Base-by-base conservation (phyloP, 2,797 vertebrate genomes). In the Melanotaenia pygmaea region DNA sequence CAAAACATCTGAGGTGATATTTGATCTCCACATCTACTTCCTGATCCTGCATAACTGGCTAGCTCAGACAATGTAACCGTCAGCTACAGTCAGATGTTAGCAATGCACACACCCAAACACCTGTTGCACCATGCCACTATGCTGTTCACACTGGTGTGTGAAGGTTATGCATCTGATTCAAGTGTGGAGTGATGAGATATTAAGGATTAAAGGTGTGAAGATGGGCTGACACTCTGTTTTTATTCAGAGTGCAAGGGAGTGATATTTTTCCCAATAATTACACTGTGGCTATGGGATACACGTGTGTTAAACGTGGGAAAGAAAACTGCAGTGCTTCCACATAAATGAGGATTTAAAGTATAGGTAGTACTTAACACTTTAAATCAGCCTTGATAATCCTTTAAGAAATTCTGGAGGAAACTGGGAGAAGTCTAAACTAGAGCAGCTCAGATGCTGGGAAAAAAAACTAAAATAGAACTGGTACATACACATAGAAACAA, bases 401-500 rank as follows among this genome's bases (percentile, higher is more conserved):
- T 70, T 38, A 78, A 81, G 62, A 82, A 76, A 80, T 24, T 56
- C 47, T 1, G 57, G 14, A 54, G 68, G 51, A 53, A 68, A 40
- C 13, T 16, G 26, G 74, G 70, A 70, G 64, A 74, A 53, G 54
- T 53, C 73, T 80, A 67, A 73, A 80, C 30, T 57, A 62, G 77
- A 74, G 68, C 59, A 67, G 64, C 79, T 80, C 82, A 73, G 79
- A 88, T 69, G 83, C 74, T 77, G 82, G 77, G 81, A 43, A 43
- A 40, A 43, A 40, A 67, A 76, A 68, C 85, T 57, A 79, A 86
- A 88, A 89, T 84, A 90, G 84, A 81, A 87, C 34, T 78, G 81
- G 81, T 81, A 76, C 83, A 89, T 88, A 71, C 78, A 81, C 85
- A 81, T 68, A 80, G 87, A 83, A 92, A 88, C 81, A 59, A 22